Evolutionary conservation across 2,888 invertebrate species (phyloP).

Genomic region (Scaptomyza tumidula): DNA sequence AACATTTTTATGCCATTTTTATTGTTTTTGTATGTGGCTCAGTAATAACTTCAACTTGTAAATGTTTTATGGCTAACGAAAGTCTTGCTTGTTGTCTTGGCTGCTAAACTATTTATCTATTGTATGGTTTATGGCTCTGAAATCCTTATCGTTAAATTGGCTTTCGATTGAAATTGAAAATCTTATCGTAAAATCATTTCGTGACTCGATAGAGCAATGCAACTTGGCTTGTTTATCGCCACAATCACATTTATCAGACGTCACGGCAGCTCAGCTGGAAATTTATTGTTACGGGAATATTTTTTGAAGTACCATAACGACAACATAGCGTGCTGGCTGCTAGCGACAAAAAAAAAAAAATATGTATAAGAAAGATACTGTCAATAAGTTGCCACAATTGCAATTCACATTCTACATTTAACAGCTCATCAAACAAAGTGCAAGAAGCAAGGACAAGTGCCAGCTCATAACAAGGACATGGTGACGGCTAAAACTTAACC

Average conservation of each 20-base stretch:
- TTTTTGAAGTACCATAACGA: conserved; percentile 60
- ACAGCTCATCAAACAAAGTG: conserved; percentile 62
- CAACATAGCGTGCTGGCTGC: conserved; percentile 48
- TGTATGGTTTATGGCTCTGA: conserved; percentile 8
- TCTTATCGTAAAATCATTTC: conserved; percentile 57
- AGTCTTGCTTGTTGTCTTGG: conserved; percentile 12
- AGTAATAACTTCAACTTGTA: conserved; percentile 36
- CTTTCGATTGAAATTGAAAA: conserved; percentile 65
- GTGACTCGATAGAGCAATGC: conserved; percentile 37
- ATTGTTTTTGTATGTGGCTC: conserved; percentile 45
- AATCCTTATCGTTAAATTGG: conserved; percentile 34
- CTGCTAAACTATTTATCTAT: conserved; percentile 20
- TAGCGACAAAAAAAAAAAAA: neutral
- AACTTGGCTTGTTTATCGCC: conserved; percentile 29
- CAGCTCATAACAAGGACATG: conserved; percentile 4
- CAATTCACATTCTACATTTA: conserved; percentile 50
- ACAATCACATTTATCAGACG: conserved; percentile 51
- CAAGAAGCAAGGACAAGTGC: conserved; percentile 7
- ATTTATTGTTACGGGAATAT: conserved; percentile 62
- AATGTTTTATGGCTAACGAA: conserved; percentile 36
- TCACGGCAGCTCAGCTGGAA: conserved; percentile 49
- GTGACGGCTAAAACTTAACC: conserved; percentile 1
- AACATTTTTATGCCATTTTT: conserved; percentile 64
- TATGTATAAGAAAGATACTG: conserved; percentile 41
- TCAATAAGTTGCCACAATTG: conserved; percentile 43